Percentiles rank a stretch among this genome's conserved stretches.
phyloP scores from a whole-genome alignment of 1,140 invertebrate genomes.

The Orussus abietinus region DNA sequence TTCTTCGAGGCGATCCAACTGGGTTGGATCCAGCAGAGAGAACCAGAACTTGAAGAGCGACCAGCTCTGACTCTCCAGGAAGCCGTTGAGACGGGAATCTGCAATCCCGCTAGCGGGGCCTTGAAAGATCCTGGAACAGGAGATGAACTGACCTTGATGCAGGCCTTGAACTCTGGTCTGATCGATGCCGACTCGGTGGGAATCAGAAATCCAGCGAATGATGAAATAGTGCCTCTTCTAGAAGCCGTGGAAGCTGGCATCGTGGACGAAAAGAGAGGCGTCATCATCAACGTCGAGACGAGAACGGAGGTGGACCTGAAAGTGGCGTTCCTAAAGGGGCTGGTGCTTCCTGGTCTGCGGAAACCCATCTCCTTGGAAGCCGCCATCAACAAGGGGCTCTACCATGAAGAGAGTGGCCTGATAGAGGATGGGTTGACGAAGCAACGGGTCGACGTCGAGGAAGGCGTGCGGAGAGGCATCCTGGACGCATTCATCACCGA shows the following conservation, averaged over 20 bases:
- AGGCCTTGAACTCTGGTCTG: constrained; percentile 69
- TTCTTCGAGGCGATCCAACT: constrained; percentile 81
- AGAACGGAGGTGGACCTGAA: constrained; percentile 65
- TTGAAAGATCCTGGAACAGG: constrained; percentile 63
- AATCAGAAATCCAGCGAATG: constrained; percentile 65
- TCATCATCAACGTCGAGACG: constrained; percentile 67
- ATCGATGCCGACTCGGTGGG: constrained; percentile 72
- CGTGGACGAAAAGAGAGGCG: constrained; percentile 69
- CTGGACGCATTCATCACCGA: constrained; percentile 80
- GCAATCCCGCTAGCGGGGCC: constrained; percentile 61
- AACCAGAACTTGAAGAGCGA: constrained; percentile 23
- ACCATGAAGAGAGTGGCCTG: constrained; percentile 66
- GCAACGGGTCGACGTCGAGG: constrained; percentile 66
- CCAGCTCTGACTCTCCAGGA: constrained; percentile 60
- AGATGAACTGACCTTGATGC: constrained; percentile 60
- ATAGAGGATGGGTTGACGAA: constrained; percentile 70
- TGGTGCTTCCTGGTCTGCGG: constrained; percentile 62
- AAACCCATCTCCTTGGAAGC: constrained; percentile 75
- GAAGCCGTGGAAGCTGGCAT: constrained; percentile 75
- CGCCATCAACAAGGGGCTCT: constrained; percentile 66
- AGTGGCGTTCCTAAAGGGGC: constrained; percentile 66
- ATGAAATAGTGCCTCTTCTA: constrained; percentile 67
- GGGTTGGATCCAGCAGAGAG: constrained; percentile 58
- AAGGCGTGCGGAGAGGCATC: constrained; percentile 74
- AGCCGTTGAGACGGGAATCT: constrained; percentile 63